Base-by-base conservation (phyloP, 1,140 invertebrate species). In the Euura saliciscinereae region DNA sequence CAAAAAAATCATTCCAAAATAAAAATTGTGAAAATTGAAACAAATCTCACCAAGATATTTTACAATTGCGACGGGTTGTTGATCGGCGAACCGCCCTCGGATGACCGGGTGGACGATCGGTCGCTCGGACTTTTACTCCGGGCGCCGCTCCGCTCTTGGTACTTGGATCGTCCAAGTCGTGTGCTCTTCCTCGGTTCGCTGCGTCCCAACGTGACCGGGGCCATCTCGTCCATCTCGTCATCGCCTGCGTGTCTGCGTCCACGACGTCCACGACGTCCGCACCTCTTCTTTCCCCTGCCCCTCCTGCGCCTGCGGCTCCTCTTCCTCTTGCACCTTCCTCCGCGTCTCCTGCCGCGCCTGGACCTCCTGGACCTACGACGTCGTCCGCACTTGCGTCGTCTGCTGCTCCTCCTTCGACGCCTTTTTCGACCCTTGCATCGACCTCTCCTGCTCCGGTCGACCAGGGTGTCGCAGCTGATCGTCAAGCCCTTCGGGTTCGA, bases 281-380 rank as follows among this genome's bases (percentile, higher is more conserved):
- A 59, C 51, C 51, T 59, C 51, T n/a, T 59, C 51, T 59, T 59
- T 3, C 51, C 51, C 51, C 51, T 59, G 51, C 51, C 51, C 51
- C 51, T 59, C 51, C 51, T 59, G 8, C 51, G 10, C 51, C 51
- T 59, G 51, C 46, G 6, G 46, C 51, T 59, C 8, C 51, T 8
- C 13, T 59, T 59, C 13, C 51, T n/a, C 51, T 4, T 59, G 51
- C 51, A 59, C 51, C 13, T 59, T 59, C 51, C 51, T n/a, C 51
- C 51, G 51, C 13, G 51, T n/a, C 51, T 59, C 51, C 51, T 59
- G 10, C 51, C 8, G 8, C 51, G 10, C 8, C 51, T 8, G 51
- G 51, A 59, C n/a, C n/a, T n/a, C n/a, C n/a, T n/a, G n/a, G n/a
- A 28, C 28, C 28, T 28, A 3, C 51, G 51, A 8, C 51, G 10